Conservation (phyloP, 1,140 invertebrate genomes). For the Ylistrum balloti region DNA sequence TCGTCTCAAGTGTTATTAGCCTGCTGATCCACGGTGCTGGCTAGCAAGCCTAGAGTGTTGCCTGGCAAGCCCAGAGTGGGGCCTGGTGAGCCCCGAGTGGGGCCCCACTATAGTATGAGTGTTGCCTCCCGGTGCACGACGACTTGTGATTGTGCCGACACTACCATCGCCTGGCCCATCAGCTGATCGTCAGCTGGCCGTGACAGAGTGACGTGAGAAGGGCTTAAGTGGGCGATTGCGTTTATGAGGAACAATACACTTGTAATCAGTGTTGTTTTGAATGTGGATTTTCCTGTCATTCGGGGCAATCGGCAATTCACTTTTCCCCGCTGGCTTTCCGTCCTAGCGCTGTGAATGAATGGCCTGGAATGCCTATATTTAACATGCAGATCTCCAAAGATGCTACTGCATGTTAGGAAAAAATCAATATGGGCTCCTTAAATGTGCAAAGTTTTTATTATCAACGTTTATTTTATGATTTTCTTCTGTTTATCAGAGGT, state of each 20-base stretch:
- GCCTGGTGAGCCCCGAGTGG: conserved; percentile 11
- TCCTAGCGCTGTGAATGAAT: conserved; percentile 32
- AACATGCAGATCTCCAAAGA: conserved; percentile 33
- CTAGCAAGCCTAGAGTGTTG: background rate
- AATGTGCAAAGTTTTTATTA: conserved; percentile 40
- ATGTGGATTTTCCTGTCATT: conserved; percentile 42
- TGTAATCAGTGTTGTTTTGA: conserved; percentile 18
- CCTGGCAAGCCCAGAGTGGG: background rate
- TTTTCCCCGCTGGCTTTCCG: conserved; percentile 36
- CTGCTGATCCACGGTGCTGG: background rate
- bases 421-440: conserved; percentile 29
- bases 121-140: conserved; percentile 18
- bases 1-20: background rate
- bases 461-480: conserved; percentile 12
- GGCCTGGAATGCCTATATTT: conserved; percentile 12
- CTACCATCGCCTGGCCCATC: conserved; percentile 5
- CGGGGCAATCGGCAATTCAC: conserved; percentile 40
- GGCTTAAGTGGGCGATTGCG: conserved; percentile 43
- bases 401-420: conserved; percentile 9
- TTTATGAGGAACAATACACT: conserved; percentile 47
- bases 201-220: conserved; percentile 26
- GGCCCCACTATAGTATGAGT: conserved; percentile 1
- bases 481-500: conserved; percentile 31
- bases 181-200: conserved; percentile 47
- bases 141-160: conserved; percentile 32